A percentile compares a stretch with the other conserved stretches of the same genome.
phyloP scores from a whole-genome alignment of 2,113 vertebrate species.

The Scolopax mira region DNA sequence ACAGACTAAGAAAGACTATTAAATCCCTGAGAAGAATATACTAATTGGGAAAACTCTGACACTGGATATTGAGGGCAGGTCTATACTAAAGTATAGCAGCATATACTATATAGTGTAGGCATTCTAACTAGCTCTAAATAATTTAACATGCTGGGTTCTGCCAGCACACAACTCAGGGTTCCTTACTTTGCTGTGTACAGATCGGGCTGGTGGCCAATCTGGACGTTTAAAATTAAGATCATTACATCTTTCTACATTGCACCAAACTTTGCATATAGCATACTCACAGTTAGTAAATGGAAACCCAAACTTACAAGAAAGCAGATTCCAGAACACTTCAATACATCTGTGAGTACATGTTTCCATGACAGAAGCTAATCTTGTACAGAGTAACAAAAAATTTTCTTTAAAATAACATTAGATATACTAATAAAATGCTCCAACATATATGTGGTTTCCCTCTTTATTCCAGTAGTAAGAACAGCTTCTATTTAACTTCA shows the following conservation, averaged over 20 bases:
- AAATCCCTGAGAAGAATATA: neutral
- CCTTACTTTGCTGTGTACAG: neutral
- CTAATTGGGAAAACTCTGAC: neutral
- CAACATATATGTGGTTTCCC: neutral
- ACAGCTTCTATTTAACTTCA: neutral
- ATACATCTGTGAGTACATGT: neutral
- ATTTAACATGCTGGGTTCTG: neutral
- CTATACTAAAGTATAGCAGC: neutral
- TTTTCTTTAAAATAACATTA: neutral
- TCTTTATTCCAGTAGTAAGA: neutral
- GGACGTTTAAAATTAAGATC: neutral
- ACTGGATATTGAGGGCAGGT: neutral
- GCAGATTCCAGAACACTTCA: neutral
- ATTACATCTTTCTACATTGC: neutral
- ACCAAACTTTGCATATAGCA: neutral
- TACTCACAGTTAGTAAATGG: neutral
- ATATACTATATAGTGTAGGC: neutral
- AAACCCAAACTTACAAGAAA: neutral
- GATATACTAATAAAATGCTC: neutral
- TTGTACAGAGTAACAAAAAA: neutral
- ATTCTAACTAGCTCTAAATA: neutral
- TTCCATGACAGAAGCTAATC: neutral
- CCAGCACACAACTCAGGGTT: neutral
- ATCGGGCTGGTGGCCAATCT: neutral
- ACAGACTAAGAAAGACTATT: neutral